Percentiles rank a stretch among this genome's conserved stretches.
These are phyloP conservation scores for Holocentrus rufus DNA, from an alignment of 2,797 vertebrate genomes.

Conservation along the genomic window DNA sequence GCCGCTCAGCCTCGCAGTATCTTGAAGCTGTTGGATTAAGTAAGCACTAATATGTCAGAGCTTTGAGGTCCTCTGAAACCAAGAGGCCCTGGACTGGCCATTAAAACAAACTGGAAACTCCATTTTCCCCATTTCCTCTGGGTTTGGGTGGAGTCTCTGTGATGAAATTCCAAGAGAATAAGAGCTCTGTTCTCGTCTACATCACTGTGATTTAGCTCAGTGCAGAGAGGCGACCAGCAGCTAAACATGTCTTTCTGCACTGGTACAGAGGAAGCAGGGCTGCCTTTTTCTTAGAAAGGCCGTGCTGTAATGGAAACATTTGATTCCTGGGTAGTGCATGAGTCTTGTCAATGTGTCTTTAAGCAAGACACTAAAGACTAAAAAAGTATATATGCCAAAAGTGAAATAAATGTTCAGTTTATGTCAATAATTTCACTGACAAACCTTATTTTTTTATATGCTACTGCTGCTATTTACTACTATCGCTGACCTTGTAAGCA, in stretches of 20 bases:
- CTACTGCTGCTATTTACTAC: no score
- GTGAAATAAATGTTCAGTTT: no score
- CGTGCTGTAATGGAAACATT: slow-evolving; percentile 55
- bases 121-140: slow-evolving; percentile 75
- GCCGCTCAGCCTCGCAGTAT: slow-evolving; percentile 51
- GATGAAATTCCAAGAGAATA: slow-evolving; percentile 76
- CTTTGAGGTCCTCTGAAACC: slow-evolving; percentile 71
- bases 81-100: slow-evolving; percentile 65
- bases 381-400: no score
- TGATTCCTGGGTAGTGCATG: slow-evolving; percentile 61
- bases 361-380: background rate
- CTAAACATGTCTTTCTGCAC: slow-evolving; percentile 51
- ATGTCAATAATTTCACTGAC: no score
- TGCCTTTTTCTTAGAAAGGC: slow-evolving; percentile 46
- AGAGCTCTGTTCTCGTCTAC: slow-evolving; percentile 70
- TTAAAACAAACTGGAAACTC: slow-evolving; percentile 75
- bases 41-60: slow-evolving; percentile 60
- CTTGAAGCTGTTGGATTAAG: slow-evolving; percentile 54
- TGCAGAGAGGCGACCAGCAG: slow-evolving; percentile 57
- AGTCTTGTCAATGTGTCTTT: slow-evolving; percentile 30
- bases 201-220: slow-evolving; percentile 61
- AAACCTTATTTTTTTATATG: no score
- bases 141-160: slow-evolving; percentile 77
- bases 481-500: no score
- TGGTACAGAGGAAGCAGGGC: slow-evolving; percentile 34